phyloP scores from a whole-genome alignment of 2,797 vertebrate species.

The Steatocranus sp. region DNA sequence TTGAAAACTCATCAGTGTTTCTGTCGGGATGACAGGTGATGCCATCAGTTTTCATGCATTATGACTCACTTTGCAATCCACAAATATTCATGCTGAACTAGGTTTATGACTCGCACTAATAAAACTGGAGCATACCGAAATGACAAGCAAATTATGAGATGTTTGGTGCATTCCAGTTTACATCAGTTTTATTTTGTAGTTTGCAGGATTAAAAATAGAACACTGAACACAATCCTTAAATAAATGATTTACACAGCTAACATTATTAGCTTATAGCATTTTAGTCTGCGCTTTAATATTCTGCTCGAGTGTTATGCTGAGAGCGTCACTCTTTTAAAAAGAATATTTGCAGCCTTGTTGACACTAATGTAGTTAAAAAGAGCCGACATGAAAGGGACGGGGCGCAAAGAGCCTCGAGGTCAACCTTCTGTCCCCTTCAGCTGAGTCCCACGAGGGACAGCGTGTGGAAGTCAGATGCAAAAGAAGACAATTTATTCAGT shows the following conservation, averaged over 20 bases:
- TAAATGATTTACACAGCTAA: neutral
- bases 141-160: neutral
- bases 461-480: constrained; percentile 23
- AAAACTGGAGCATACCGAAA: neutral
- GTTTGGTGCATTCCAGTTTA: neutral
- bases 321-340: constrained; percentile 24
- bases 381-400: constrained; percentile 45
- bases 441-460: constrained; percentile 35
- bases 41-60: neutral
- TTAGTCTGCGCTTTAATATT: neutral
- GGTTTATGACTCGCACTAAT: neutral
- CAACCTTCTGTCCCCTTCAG: constrained; percentile 52
- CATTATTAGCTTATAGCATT: accelerated
- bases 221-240: neutral
- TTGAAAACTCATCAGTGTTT: neutral
- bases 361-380: constrained; percentile 59
- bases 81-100: neutral
- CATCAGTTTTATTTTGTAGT: neutral
- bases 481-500: constrained; percentile 52
- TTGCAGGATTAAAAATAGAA: neutral
- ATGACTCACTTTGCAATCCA: neutral
- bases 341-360: constrained; percentile 17
- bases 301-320: neutral
- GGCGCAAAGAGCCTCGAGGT: constrained; percentile 33
- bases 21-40: neutral